These are phyloP conservation scores for Halocaridina rubra DNA, from an alignment of 2,888 invertebrate species.

Conservation along the genomic window DNA sequence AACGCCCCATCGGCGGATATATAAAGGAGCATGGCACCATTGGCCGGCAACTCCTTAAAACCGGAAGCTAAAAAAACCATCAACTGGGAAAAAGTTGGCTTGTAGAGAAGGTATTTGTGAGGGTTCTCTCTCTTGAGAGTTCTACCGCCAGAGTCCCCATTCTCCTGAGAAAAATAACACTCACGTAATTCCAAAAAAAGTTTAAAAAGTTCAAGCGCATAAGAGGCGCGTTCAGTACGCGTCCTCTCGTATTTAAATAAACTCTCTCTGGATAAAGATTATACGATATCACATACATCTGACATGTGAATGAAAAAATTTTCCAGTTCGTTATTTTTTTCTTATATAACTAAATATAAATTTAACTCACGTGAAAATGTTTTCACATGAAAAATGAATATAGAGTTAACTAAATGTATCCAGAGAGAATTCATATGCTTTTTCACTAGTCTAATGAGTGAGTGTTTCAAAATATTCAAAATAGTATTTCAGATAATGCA, in stretches of 20 bases:
- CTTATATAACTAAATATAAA: too few relatives aligned
- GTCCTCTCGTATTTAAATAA: background rate
- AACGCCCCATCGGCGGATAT: conserved; percentile 93
- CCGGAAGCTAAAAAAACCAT: conserved; percentile 91
- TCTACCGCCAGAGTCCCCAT: conserved; percentile 24
- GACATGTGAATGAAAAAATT: too few relatives aligned
- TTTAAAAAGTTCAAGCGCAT: background rate
- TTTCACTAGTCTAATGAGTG: too few relatives aligned
- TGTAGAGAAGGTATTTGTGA: conserved; percentile 95
- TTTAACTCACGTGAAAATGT: too few relatives aligned
- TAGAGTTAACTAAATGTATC: too few relatives aligned
- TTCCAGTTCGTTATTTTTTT: too few relatives aligned
- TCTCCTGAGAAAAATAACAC: conserved; percentile 27
- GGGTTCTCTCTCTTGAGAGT: conserved; percentile 84
- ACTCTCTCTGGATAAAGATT: too few relatives aligned
- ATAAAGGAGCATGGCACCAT: conserved; percentile 90
- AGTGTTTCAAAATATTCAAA: too few relatives aligned
- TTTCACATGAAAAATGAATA: too few relatives aligned
- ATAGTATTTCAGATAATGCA: too few relatives aligned
- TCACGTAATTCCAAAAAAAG: background rate
- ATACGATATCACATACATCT: too few relatives aligned
- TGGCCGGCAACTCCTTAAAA: conserved; percentile 91
- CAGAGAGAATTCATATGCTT: too few relatives aligned
- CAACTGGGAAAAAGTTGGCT: conserved; percentile 93
- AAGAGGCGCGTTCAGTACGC: background rate